Evolutionary conservation across 2,113 vertebrate genomes (phyloP).

Genomic region (Lampris incognitus): DNA sequence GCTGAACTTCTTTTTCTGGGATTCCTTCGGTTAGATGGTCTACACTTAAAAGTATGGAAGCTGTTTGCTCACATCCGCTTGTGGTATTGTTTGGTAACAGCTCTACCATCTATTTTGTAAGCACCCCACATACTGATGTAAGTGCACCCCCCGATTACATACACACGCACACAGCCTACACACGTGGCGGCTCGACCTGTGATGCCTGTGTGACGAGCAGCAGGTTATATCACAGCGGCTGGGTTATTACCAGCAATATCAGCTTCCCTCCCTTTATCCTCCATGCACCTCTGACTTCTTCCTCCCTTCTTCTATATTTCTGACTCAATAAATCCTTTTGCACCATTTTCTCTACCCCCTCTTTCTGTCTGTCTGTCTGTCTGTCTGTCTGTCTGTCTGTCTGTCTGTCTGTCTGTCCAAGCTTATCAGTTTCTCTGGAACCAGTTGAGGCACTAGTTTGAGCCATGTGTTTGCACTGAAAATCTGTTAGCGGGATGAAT

Average conservation of each 20-base stretch:
- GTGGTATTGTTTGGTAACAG: not conserved
- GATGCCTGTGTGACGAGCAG: slow-evolving; percentile 34
- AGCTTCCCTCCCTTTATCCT: not conserved
- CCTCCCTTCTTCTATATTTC: not conserved
- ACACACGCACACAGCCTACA: not conserved
- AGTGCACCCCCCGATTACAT: too few species aligned
- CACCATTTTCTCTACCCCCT: not conserved
- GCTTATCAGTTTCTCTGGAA: not conserved
- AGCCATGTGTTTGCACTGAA: not conserved
- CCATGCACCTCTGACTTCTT: too few species aligned
- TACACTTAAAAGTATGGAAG: slow-evolving; percentile 28
- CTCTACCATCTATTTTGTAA: slow-evolving; percentile 1
- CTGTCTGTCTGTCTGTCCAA: not conserved
- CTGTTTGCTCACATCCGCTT: slow-evolving; percentile 1
- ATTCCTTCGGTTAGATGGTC: not conserved
- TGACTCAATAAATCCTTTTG: not conserved
- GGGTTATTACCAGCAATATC: slow-evolving; percentile 15
- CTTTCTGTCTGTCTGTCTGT: slow-evolving; percentile 11
- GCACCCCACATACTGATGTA: not conserved
- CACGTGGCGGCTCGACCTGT: slow-evolving; percentile 23
- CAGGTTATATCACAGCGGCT: slow-evolving; percentile 22
- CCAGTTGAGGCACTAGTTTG: not conserved
- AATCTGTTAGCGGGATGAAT: not conserved
- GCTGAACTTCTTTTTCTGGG: too few species aligned
- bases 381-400: not conserved